Base-by-base conservation (phyloP, 2,113 vertebrate species). In the Donacobius atricapilla region DNA sequence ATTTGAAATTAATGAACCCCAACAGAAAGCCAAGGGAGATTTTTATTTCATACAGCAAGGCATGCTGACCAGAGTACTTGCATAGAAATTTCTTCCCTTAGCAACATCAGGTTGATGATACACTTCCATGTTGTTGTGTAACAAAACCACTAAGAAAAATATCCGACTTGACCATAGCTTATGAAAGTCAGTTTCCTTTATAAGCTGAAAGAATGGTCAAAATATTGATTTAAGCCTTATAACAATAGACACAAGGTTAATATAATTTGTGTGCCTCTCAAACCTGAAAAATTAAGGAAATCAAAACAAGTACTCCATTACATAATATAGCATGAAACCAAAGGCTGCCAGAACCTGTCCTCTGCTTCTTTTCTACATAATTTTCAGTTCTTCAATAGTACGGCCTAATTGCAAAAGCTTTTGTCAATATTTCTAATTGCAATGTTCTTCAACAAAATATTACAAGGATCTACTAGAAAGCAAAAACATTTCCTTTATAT, bases 1-100 rank as follows among this genome's bases (percentile, higher is more conserved):
- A 91, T 81, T 84, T 85, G 70, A 92, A 97, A 97, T 91, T 87
- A 97, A 95, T 89, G 92, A 97, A 91, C 63, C 33, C 42, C 58
- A 95, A 83, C 73, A 97, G 25, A 98, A 96, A 96, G 37, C 78
- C 90, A 82, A 81, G 33, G 54, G 64, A 95, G 44, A 54, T 83
- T 81, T 87, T 87, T 89, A 81, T 81, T 77, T 63, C 50, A 9
- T 28, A 40, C 1, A 27, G 72, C 42, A 91, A 77, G 60, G 28
- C 51, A 83, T 51, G 69, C 56, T 94, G 83, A 87, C 82, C 93
- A 95, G 54, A 87, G 70, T 83, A 39, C 11, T 61, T 89, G 65
- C 45, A 78, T 7, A 93, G 10, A 22, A 93, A 65, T 77, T 91
- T 51, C 72, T 50, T 89, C 76, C 30, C n/a, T 84, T 79, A 68